A percentile compares a stretch with the other conserved stretches of the same genome.
phyloP scores from a whole-genome alignment of 1,140 invertebrate species.

The Trichonephila clavipes region DNA sequence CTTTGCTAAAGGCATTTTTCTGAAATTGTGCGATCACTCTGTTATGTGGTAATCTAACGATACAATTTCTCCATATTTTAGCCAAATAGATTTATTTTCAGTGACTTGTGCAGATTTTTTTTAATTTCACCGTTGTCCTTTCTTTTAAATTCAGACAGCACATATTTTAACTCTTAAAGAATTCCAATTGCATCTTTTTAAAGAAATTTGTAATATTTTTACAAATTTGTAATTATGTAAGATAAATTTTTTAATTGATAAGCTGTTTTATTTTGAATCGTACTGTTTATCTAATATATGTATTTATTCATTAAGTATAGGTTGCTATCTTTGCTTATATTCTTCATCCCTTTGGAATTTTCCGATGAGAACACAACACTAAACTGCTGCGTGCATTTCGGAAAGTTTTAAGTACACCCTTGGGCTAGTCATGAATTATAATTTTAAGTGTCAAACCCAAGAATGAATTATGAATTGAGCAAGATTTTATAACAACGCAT shows the following conservation, averaged over 20 bases:
- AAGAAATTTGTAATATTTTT: too few relatives aligned
- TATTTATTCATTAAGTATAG: background rate
- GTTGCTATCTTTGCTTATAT: background rate
- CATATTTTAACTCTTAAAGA: too few relatives aligned
- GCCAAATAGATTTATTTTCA: too few relatives aligned
- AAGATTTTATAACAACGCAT: background rate
- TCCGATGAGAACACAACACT: background rate
- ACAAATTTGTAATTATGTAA: too few relatives aligned
- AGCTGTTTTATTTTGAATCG: background rate
- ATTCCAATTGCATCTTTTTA: too few relatives aligned
- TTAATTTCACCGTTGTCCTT: too few relatives aligned
- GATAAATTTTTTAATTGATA: background rate
- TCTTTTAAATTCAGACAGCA: too few relatives aligned
- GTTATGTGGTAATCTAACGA: too few relatives aligned
- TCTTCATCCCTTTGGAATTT: background rate
- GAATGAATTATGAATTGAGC: constrained; percentile 11
- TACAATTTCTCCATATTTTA: too few relatives aligned
- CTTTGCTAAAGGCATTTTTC: too few relatives aligned
- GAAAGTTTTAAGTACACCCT: constrained; percentile 17
- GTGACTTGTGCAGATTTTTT: too few relatives aligned
- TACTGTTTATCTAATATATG: background rate
- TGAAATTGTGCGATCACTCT: too few relatives aligned
- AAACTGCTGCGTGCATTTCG: background rate
- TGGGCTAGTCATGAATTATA: background rate
- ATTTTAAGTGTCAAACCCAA: background rate